Percentiles rank a stretch among this genome's conserved stretches.
These are phyloP conservation scores for Copsychus sechellarum DNA, from an alignment of 2,113 vertebrate species.

Conservation along the genomic window DNA sequence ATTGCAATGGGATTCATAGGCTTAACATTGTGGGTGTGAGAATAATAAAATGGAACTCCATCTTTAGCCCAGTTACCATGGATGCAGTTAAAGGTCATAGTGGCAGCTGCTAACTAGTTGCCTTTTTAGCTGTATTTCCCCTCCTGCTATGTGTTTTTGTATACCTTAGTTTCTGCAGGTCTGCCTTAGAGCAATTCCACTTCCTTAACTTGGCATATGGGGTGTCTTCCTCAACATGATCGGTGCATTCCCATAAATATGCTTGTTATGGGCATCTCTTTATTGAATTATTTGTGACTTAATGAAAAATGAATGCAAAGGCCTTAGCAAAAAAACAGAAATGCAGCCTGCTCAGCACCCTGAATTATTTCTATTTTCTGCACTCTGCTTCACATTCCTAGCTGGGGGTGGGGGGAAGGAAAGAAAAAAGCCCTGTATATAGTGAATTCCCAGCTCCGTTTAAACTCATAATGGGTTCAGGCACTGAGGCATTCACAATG, in stretches of 20 bases:
- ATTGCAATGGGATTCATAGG: conserved; percentile 83
- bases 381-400: conserved; percentile 28
- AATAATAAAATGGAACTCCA: conserved; percentile 90
- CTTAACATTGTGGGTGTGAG: conserved; percentile 87
- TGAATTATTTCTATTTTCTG: conserved; percentile 57
- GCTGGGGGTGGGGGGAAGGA: neutral
- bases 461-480: conserved; percentile 74
- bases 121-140: conserved; percentile 81
- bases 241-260: conserved; percentile 7
- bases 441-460: conserved; percentile 65
- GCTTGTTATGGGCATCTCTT: conserved; percentile 4
- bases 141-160: conserved; percentile 62
- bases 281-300: conserved; percentile 33
- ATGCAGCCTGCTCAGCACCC: neutral
- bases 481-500: conserved; percentile 73
- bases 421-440: neutral
- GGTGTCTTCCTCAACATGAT: conserved; percentile 13
- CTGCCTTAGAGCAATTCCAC: conserved; percentile 46
- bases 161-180: conserved; percentile 61
- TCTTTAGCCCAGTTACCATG: conserved; percentile 87
- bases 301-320: neutral
- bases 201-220: conserved; percentile 22
- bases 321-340: conserved; percentile 24
- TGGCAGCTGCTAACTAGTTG: conserved; percentile 90
- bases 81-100: conserved; percentile 92